phyloP scores from a whole-genome alignment of 2,113 vertebrate species.

The Capreolus pygargus region DNA sequence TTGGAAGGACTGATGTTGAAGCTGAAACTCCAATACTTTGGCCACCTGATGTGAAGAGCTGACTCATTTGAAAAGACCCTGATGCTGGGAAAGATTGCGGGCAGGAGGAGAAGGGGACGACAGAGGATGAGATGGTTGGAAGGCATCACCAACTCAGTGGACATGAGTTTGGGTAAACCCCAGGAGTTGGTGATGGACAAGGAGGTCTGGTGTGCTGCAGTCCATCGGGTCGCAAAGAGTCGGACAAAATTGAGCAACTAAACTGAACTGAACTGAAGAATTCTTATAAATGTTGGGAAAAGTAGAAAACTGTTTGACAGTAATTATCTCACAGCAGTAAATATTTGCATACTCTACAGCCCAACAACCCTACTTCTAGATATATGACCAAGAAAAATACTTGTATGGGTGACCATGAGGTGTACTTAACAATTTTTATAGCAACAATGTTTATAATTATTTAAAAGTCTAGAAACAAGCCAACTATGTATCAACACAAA shows the following conservation, averaged over 20 bases:
- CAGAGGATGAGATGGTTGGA: not conserved
- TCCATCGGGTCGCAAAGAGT: not conserved
- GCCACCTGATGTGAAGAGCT: not conserved
- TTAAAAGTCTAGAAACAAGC: conserved; percentile 5
- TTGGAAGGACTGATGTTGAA: not conserved
- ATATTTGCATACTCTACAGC: not conserved
- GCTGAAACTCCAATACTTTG: not conserved
- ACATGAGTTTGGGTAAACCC: not conserved
- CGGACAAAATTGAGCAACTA: rapidly evolving
- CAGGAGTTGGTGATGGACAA: not conserved
- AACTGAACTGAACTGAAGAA: not conserved
- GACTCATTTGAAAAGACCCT: not conserved
- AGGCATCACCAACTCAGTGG: not conserved
- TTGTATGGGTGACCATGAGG: not conserved
- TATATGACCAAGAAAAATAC: not conserved
- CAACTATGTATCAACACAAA: not conserved
- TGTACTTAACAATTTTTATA: not conserved
- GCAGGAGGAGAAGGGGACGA: not conserved
- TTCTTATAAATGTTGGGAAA: not conserved
- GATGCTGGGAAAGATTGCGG: not conserved
- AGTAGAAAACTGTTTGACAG: not conserved
- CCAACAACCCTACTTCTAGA: not conserved
- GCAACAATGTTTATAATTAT: conserved; percentile 12
- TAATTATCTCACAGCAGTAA: conserved; percentile 31
- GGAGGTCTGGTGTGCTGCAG: not conserved